Evolutionary conservation across 1,140 invertebrate species (phyloP).

Genomic region (Lasioglossum albipes): DNA sequence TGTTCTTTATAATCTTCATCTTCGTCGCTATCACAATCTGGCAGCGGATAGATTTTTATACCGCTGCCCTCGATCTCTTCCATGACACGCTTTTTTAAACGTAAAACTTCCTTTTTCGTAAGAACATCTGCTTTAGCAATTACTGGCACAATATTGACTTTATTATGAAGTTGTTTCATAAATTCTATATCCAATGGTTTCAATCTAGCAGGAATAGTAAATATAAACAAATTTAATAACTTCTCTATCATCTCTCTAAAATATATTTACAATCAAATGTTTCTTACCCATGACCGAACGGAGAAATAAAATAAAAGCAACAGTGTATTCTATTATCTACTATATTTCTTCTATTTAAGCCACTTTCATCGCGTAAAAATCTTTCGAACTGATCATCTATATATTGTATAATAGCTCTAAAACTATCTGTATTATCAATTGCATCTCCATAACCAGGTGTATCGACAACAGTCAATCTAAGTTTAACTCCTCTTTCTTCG

Average conservation of each 20-base stretch:
- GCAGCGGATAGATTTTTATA: constrained; percentile 97
- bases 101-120: constrained; percentile 95
- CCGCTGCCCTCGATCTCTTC: constrained; percentile 91
- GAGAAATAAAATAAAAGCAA: constrained; percentile 99
- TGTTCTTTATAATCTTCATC: constrained; percentile 97
- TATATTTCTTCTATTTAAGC: constrained; percentile 94
- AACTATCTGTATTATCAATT: constrained; percentile 98
- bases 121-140: constrained; percentile 99
- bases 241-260: not conserved
- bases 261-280: constrained; percentile 32
- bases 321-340: constrained; percentile 96
- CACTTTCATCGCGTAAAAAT: constrained; percentile 94
- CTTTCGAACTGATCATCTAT: constrained; percentile 97
- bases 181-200: constrained; percentile 97
- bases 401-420: constrained; percentile 93
- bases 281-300: constrained; percentile 95
- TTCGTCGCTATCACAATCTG: constrained; percentile 97
- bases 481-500: constrained; percentile 94
- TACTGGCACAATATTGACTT: constrained; percentile 99
- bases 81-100: constrained; percentile 92
- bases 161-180: constrained; percentile 99
- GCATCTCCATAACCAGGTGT: constrained; percentile 99
- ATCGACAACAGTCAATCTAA: constrained; percentile 95
- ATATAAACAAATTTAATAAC: constrained; percentile 11
- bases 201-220: constrained; percentile 68